phyloP scores from a whole-genome alignment of 2,113 vertebrate genomes.

The Chloropsis hardwickii region DNA sequence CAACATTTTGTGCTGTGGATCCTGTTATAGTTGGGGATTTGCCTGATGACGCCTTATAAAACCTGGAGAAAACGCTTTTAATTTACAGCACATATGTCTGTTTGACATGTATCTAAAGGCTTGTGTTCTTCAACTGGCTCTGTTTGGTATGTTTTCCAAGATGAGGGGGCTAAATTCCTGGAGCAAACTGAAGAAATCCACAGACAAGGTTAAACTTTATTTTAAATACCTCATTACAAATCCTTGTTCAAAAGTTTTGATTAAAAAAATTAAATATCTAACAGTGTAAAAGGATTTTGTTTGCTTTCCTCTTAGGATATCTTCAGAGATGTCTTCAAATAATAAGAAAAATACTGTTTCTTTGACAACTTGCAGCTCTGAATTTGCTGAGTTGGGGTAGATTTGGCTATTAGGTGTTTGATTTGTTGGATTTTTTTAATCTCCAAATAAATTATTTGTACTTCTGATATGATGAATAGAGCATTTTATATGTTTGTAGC shows the following conservation, averaged over 20 bases:
- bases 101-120: too few species aligned
- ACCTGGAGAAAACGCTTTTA: neutral
- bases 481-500: neutral
- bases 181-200: neutral
- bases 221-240: neutral
- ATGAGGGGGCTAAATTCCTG: neutral
- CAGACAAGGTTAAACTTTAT: neutral
- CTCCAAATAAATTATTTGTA: neutral
- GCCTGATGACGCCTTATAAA: neutral
- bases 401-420: neutral
- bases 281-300: neutral
- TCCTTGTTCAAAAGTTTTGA: neutral
- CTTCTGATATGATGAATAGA: neutral
- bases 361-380: neutral
- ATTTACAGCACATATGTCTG: neutral
- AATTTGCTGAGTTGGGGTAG: neutral
- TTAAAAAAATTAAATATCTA: neutral
- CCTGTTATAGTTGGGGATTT: neutral
- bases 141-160: neutral
- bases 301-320: neutral
- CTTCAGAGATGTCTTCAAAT: neutral
- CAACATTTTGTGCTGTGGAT: neutral
- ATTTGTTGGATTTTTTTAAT: accelerated
- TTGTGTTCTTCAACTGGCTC: neutral
- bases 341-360: neutral